Conservation (phyloP, 2,797 vertebrate genomes). For the Coracias cyanogaster region DNA sequence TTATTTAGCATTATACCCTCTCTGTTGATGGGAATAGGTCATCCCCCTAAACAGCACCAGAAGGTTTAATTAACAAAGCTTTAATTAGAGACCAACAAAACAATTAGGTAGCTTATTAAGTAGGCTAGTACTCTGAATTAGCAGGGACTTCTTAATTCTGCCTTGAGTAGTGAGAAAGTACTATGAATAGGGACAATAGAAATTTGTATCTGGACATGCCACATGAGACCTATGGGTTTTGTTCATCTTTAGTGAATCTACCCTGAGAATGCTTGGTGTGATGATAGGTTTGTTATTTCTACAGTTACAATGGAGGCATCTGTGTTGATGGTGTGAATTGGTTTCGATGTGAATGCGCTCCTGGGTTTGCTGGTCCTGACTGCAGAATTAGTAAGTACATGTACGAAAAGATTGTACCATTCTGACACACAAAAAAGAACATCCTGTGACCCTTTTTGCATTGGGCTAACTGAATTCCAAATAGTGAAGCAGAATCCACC, state of each 20-base stretch:
- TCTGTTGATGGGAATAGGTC: neutral
- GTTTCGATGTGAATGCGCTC: slow-evolving; percentile 94
- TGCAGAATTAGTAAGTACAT: slow-evolving; percentile 95
- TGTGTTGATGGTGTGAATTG: slow-evolving; percentile 95
- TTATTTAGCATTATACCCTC: neutral
- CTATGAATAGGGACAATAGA: slow-evolving; percentile 54
- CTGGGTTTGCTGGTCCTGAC: slow-evolving; percentile 94
- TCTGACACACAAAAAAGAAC: slow-evolving; percentile 42
- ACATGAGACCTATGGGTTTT: slow-evolving; percentile 51
- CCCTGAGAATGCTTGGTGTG: neutral
- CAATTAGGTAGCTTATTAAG: neutral
- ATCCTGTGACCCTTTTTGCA: slow-evolving; percentile 34
- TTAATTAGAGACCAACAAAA: slow-evolving; percentile 41
- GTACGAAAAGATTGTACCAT: slow-evolving; percentile 1
- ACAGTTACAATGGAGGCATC: slow-evolving; percentile 93
- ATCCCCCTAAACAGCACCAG: neutral
- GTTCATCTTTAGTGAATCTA: neutral
- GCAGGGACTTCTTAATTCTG: slow-evolving; percentile 70
- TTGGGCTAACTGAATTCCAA: slow-evolving; percentile 54
- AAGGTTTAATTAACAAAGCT: neutral
- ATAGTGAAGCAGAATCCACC: slow-evolving; percentile 43
- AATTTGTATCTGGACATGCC: slow-evolving; percentile 83
- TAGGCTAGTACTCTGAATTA: neutral
- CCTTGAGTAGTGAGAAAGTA: slow-evolving; percentile 68
- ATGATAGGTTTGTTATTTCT: slow-evolving; percentile 2